phyloP scores from a whole-genome alignment of 30 jellyfish, hydroid and myxozoan genomes.

The Cassiopea andromeda region DNA sequence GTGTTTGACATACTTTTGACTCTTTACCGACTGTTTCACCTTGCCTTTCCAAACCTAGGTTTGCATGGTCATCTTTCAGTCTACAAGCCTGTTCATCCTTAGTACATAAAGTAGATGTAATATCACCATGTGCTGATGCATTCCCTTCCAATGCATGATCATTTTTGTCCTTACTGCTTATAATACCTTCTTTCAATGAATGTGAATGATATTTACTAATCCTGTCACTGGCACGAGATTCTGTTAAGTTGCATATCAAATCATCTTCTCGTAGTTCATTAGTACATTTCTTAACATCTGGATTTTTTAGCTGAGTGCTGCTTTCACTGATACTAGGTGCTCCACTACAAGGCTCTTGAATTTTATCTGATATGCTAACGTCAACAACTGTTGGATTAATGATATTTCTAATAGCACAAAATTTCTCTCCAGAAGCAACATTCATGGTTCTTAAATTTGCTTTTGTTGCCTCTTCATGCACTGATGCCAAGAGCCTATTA shows the following conservation, averaged over 20 bases:
- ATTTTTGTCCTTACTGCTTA: neutral
- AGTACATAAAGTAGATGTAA: too few species aligned
- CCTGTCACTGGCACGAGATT: too few species aligned
- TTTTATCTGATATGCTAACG: neutral
- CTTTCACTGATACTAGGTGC: neutral
- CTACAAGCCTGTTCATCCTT: neutral
- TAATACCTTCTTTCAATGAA: neutral
- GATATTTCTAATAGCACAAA: neutral
- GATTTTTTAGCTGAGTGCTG: too few species aligned
- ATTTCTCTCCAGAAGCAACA: neutral
- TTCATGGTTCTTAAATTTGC: neutral
- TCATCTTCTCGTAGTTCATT: neutral
- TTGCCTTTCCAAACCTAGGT: too few species aligned
- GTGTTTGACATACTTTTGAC: neutral
- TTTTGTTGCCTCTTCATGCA: conserved; percentile 30
- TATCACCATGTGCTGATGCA: neutral
- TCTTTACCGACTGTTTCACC: neutral
- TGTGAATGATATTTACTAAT: too few species aligned
- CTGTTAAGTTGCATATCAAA: too few species aligned
- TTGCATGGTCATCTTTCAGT: neutral
- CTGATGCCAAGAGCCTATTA: conserved; percentile 57
- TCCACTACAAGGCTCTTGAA: neutral
- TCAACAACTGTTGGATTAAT: neutral
- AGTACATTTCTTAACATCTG: neutral
- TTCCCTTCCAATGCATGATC: neutral